phyloP scores from a whole-genome alignment of 2,113 vertebrate genomes.

The Sinocyclocheilus grahami region DNA sequence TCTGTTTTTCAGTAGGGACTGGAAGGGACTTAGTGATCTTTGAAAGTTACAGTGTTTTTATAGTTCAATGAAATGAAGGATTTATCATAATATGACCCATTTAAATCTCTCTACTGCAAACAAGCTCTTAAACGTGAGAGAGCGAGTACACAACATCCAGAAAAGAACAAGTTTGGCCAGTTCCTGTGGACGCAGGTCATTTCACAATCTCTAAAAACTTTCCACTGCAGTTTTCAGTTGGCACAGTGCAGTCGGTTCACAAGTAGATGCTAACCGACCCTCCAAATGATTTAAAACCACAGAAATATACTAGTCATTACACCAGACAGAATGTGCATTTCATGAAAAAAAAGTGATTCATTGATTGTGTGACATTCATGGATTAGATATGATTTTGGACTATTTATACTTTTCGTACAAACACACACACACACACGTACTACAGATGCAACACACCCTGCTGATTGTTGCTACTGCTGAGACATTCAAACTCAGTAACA shows the following conservation, averaged over 20 bases:
- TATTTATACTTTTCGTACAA: not conserved
- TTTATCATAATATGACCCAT: not conserved
- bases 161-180: not conserved
- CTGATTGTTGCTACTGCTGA: not conserved
- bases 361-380: not conserved
- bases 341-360: not conserved
- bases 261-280: not conserved
- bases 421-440: not conserved
- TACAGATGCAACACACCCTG: not conserved
- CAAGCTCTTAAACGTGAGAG: no score
- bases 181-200: not conserved
- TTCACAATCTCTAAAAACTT: conserved; percentile 22
- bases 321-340: not conserved
- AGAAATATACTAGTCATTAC: not conserved
- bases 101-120: not conserved
- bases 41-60: not conserved
- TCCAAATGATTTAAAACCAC: not conserved
- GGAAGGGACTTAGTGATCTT: not conserved
- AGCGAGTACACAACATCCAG: not conserved
- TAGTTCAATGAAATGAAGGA: not conserved
- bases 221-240: not conserved
- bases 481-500: conserved; percentile 1
- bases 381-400: not conserved
- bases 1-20: not conserved
- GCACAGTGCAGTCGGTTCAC: not conserved